Conservation (phyloP, 64 coral and sea anemone genomes). For the Stylophora pistillata region DNA sequence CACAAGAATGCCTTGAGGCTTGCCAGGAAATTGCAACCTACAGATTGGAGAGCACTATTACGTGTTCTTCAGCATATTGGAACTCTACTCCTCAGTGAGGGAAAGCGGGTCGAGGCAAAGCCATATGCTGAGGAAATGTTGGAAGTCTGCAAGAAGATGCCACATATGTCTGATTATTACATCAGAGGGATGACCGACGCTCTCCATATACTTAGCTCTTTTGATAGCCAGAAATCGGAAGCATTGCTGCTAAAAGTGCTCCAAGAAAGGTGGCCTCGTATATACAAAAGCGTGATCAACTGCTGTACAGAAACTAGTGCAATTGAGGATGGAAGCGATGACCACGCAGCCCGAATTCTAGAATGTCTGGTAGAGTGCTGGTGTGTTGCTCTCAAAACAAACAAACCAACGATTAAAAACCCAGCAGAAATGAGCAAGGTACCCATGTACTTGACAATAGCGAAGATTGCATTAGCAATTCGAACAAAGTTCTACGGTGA, state of each 20-base stretch:
- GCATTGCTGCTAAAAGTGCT: neutral
- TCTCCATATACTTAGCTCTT: neutral
- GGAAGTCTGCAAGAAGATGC: neutral
- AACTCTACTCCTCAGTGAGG: neutral
- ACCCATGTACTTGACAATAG: neutral
- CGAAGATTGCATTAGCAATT: neutral
- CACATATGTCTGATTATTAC: neutral
- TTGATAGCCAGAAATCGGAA: neutral
- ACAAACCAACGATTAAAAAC: too few relatives aligned
- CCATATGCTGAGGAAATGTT: conserved; percentile 14
- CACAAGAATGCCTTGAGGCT: neutral
- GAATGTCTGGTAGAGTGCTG: too few relatives aligned
- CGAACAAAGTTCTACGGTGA: neutral
- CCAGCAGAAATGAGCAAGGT: too few relatives aligned
- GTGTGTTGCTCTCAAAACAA: too few relatives aligned
- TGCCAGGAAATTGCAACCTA: neutral
- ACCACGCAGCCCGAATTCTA: neutral
- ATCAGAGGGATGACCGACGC: neutral
- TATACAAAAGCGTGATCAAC: neutral
- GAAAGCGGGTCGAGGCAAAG: neutral
- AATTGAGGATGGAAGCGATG: conserved; percentile 4
- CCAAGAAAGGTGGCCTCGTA: neutral
- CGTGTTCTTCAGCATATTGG: neutral
- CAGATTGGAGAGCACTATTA: neutral
- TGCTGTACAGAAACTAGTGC: neutral